Evolutionary conservation across 2,888 invertebrate genomes (phyloP), one percentile per base, ranked within the genome.

Genomic region (Callyntrura guangdongensis): DNA sequence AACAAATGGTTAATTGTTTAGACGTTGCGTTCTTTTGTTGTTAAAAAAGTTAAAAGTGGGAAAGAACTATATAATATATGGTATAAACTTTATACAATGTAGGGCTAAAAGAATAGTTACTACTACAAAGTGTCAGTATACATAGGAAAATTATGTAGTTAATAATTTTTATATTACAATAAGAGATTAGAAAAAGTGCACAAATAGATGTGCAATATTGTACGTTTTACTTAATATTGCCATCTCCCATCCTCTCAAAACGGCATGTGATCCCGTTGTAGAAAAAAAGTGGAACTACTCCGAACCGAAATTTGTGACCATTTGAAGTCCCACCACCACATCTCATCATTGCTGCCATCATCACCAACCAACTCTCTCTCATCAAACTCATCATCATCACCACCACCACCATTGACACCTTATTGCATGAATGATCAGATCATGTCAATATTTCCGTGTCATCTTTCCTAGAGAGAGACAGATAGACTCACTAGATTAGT

Each of bases 401-500:
- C 72, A 82, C 56, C 84, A 85, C n/a, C 53, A 83, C 45, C 69
- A 69, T 22, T 20, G 14, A 67, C 45, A n/a, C 9, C 61, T 17
- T n/a, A 49, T 36, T 22, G 67, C n/a, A 20, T 36, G 36, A 36
- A 36, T 4, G 36, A 36, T 36, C 36, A 36, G 36, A 14, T 67
- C 59, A 72, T 27, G 64, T 56, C 27, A 36, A 12, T 49, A 5
- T 14, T 85, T 67, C 67, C 27, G 67, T 20, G 20, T 20, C 64
- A 64, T 64, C 17, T n/a, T 74, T 49, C 74, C 74, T 74, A 74
- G 74, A 79, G 53, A 79, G 25, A 79, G 53, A 79, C 25, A 79
- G 53, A 79, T 74, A 87, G 87, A 82, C 87, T 88, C 88, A 83
- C 82, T 90, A 90, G 89, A 90, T 90, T 72, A 90, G 89, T 90